Evolutionary conservation across 2,113 vertebrate genomes (phyloP), one percentile per base, ranked within the genome.

Genomic region (Pterophyllum scalare): DNA sequence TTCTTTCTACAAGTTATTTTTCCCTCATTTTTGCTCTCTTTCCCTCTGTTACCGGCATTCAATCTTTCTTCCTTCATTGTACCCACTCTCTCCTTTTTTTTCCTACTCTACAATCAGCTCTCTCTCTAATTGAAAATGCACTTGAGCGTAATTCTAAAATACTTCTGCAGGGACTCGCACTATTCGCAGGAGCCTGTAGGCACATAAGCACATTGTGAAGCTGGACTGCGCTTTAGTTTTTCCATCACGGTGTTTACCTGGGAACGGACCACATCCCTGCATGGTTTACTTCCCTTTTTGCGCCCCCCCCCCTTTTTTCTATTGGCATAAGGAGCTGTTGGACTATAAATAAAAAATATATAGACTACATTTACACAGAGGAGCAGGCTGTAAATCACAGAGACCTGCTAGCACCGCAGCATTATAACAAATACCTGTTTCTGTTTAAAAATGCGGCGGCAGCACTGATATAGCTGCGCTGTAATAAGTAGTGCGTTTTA

Each of bases 221-320:
- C 11, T 46, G 9, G 20, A 38, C 62, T 40, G 11, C 3, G 35
- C 38, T 58, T 67, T 49, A 28, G 17, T 84, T 82, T 90, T 92
- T 88, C 84, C 83, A 78, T 62, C 60, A 40, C 20, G 10, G 65
- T 87, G 75, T 92, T 91, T 88, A 91, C 90, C 83, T 90, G 86
- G 84, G 84, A 91, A 59, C 81, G 17, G 72, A 75, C 28, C 65
- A 58, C 52, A 19, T 79, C 77, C 85, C 62, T 70, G 38, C 65
- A 64, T 56, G 24, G 64, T 76, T 90, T 85, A 60, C 79, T 84
- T 82, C 80, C 78, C 56, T 72, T 24, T 60, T 13, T 35, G 2
- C 20, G 13, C 8, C 0, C 7, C 8, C 0, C 7, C 35, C 7
- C 6, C 2, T 33, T 33, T 6, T 33, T 33, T 7, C 26, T 84